A percentile compares a stretch with the other conserved stretches of the same genome.
These are phyloP conservation scores for Volucella inanis DNA, from an alignment of 2,888 invertebrate species.

Conservation along the genomic window DNA sequence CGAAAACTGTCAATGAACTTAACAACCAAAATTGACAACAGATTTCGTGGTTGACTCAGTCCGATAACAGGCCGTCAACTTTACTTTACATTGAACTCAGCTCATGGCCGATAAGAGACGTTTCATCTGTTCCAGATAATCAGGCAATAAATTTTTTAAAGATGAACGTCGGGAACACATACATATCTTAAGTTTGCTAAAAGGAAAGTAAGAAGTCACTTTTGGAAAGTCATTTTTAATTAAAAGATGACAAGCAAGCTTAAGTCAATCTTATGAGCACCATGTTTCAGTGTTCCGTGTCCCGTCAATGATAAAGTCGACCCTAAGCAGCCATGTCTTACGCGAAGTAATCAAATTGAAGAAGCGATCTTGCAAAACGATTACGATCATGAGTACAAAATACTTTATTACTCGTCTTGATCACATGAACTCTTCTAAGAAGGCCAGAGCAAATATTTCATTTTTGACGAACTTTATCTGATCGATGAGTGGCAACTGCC, in stretches of 20 bases:
- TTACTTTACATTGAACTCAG: constrained; percentile 8
- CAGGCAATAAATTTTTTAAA: constrained; percentile 27
- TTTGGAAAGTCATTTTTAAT: constrained; percentile 25
- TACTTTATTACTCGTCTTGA: not conserved
- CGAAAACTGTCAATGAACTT: constrained; percentile 22
- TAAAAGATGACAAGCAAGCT: constrained; percentile 19
- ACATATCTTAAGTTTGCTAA: not conserved
- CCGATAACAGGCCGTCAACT: constrained; percentile 57
- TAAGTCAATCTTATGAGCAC: constrained; percentile 6
- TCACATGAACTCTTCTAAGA: not conserved
- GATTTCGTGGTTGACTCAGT: constrained; percentile 2
- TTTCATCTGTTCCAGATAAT: constrained; percentile 2
- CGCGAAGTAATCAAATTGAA: not conserved
- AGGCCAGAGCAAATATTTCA: constrained; percentile 4
- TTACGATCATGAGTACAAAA: not conserved
- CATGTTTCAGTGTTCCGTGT: not conserved
- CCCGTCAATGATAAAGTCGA: constrained; percentile 31
- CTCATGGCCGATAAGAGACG: constrained; percentile 44
- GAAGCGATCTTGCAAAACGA: not conserved
- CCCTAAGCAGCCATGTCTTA: not conserved
- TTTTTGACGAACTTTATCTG: constrained; percentile 40
- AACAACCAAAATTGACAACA: constrained; percentile 16
- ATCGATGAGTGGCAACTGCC: constrained; percentile 41
- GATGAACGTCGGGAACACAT: constrained; percentile 10
- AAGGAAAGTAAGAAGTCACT: not conserved